phyloP scores from a whole-genome alignment of 2,113 vertebrate genomes.

The Mus pahari region DNA sequence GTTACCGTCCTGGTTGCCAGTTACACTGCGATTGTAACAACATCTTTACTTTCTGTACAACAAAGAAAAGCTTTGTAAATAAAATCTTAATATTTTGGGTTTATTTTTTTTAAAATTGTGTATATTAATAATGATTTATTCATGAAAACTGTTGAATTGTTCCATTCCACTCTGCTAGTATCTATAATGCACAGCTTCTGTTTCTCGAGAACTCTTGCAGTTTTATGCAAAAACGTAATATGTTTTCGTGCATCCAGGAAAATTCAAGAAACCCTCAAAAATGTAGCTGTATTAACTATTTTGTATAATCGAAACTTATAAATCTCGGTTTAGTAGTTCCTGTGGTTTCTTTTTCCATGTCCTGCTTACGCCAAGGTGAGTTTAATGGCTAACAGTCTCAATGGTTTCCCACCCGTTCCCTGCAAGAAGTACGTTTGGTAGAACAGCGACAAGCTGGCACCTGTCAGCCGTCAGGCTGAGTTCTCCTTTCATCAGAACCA shows the following conservation, averaged over 20 bases:
- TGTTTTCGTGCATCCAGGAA: not conserved
- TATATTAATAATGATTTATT: conserved; percentile 25
- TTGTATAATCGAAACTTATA: not conserved
- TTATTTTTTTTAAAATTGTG: not conserved
- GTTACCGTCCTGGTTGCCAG: conserved; percentile 90
- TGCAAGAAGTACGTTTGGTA: not conserved
- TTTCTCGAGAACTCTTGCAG: conserved; percentile 9
- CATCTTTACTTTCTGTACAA: no score
- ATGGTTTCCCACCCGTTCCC: not conserved
- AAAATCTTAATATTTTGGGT: conserved; percentile 53
- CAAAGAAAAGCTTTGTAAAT: no score
- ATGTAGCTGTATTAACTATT: not conserved
- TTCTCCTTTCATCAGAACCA: not conserved
- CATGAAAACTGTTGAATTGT: conserved; percentile 36
- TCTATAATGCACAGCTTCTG: not conserved
- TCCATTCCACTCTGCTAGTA: not conserved
- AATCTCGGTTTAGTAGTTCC: not conserved
- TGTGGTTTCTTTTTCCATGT: conserved; percentile 7
- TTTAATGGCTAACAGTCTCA: not conserved
- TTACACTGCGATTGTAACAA: no score
- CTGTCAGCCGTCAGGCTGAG: not conserved
- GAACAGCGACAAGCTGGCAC: not conserved
- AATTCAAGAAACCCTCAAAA: conserved; percentile 12
- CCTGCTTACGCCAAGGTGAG: not conserved
- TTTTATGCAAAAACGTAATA: conserved; percentile 24